Evolutionary conservation across 2,888 invertebrate species (phyloP).

Genomic region (Baronia brevicornis): DNA sequence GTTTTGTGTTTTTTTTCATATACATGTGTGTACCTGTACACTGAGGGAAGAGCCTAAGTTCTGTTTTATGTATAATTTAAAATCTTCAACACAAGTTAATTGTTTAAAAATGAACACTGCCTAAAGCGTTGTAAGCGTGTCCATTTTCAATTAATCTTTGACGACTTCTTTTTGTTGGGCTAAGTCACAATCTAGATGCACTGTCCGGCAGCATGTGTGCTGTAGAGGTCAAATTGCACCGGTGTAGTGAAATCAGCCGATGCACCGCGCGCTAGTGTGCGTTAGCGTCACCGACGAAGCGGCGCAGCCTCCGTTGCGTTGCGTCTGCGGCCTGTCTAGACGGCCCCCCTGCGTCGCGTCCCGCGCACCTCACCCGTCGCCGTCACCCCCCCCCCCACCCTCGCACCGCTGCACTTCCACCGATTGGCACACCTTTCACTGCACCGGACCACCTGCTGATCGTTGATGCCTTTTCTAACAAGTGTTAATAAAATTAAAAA

Average conservation of each 20-base stretch:
- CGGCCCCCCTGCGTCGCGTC: constrained; percentile 36
- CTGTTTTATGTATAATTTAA: no score
- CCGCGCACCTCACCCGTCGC: constrained; percentile 22
- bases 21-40: no score
- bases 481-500: no score
- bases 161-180: no score
- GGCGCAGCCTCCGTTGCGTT: constrained; percentile 70
- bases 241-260: constrained; percentile 39
- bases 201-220: constrained; percentile 27
- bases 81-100: no score
- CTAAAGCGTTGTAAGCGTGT: no score
- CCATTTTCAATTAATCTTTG: no score
- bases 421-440: constrained; percentile 29
- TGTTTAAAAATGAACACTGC: no score
- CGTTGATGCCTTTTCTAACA: constrained; percentile 13
- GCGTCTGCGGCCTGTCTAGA: constrained; percentile 74
- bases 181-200: constrained; percentile 33
- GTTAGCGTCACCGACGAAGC: constrained; percentile 44
- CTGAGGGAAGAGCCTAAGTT: no score
- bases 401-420: constrained; percentile 20
- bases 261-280: constrained; percentile 45
- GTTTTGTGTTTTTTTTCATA: no score
- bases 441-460: constrained; percentile 26
- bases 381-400: constrained; percentile 22
- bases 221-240: constrained; percentile 42